Evolutionary conservation across 2,113 vertebrate genomes (phyloP).

Genomic region (Neoarius graeffei): DNA sequence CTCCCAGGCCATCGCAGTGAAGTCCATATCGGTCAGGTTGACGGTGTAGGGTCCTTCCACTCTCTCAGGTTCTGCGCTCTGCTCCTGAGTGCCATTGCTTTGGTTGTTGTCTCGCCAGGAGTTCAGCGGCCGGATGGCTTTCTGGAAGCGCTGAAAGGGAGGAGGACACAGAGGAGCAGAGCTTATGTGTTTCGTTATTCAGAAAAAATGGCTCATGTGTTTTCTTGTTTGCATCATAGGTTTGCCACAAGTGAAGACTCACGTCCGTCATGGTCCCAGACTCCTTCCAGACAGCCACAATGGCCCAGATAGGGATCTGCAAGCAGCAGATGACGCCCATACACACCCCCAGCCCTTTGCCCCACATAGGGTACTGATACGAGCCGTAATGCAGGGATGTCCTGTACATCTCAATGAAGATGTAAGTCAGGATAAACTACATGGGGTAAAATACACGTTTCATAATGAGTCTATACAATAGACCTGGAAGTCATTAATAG

Average conservation of each 20-base stretch:
- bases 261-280: slow-evolving; percentile 78
- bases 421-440: slow-evolving; percentile 79
- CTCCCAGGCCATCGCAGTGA: slow-evolving; percentile 65
- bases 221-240: background rate
- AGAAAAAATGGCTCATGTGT: background rate
- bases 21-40: slow-evolving; percentile 73
- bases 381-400: slow-evolving; percentile 71
- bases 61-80: slow-evolving; percentile 37
- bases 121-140: slow-evolving; percentile 75
- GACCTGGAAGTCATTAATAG: background rate
- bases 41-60: slow-evolving; percentile 73
- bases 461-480: background rate
- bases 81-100: slow-evolving; percentile 48
- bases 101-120: slow-evolving; percentile 75
- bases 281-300: slow-evolving; percentile 74
- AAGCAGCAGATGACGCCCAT: slow-evolving; percentile 76
- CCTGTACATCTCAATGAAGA: slow-evolving; percentile 81
- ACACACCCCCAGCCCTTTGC: slow-evolving; percentile 76
- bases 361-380: slow-evolving; percentile 76
- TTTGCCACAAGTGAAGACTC: slow-evolving; percentile 53
- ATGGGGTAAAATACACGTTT: slow-evolving; percentile 11
- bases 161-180: background rate
- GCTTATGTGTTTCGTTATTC: background rate
- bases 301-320: slow-evolving; percentile 80
- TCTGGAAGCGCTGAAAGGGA: slow-evolving; percentile 72